phyloP scores from a whole-genome alignment of 1,140 invertebrate genomes.

The Hydropsyche tenuis region DNA sequence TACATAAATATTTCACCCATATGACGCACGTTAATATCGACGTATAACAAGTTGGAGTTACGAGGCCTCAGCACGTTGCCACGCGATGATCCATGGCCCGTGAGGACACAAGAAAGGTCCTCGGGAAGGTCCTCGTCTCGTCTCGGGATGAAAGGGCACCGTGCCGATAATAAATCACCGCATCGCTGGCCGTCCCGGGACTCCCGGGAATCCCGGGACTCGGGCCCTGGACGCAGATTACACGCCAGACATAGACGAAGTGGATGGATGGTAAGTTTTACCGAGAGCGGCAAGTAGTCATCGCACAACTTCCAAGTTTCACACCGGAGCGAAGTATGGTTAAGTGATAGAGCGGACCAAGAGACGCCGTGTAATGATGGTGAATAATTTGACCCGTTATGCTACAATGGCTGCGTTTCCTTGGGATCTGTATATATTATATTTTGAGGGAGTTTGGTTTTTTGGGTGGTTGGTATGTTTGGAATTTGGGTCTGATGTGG shows the following conservation, averaged over 20 bases:
- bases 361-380: slow-evolving; percentile 18
- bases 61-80: slow-evolving; percentile 1
- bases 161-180: slow-evolving; percentile 44
- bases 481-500: no score
- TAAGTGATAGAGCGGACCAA: slow-evolving; percentile 27
- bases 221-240: slow-evolving; percentile 30
- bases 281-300: neutral
- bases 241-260: slow-evolving; percentile 47
- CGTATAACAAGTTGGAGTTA: no score
- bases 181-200: slow-evolving; percentile 40
- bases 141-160: slow-evolving; percentile 35
- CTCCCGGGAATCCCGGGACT: slow-evolving; percentile 18
- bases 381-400: slow-evolving; percentile 29
- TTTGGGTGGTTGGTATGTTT: neutral
- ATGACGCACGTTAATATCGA: no score
- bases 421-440: no score
- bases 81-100: slow-evolving; percentile 23
- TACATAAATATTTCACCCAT: no score
- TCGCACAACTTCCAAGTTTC: neutral
- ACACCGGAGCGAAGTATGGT: slow-evolving; percentile 17
- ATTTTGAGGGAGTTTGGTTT: no score
- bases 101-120: slow-evolving; percentile 1
- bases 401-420: neutral
- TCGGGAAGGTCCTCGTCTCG: neutral
- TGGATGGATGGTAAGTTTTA: slow-evolving; percentile 43